Percentiles rank a stretch among this genome's conserved stretches.
These are phyloP conservation scores for Megaptera novaeangliae DNA, from an alignment of 2,113 vertebrate species.

Conservation along the genomic window DNA sequence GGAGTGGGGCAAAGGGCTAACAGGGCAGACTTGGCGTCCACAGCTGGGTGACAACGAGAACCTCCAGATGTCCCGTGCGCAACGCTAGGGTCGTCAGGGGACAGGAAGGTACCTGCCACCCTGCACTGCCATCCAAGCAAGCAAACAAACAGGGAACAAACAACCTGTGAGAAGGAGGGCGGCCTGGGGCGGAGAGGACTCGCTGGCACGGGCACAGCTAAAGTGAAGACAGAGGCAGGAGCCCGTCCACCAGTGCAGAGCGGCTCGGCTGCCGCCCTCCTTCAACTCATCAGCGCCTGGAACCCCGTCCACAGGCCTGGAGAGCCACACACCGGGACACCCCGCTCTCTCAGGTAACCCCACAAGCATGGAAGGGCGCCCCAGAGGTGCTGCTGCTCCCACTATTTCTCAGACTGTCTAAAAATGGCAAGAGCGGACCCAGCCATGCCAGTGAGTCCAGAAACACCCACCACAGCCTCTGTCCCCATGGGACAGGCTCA, in stretches of 20 bases:
- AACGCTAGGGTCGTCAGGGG: background rate
- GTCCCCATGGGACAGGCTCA: background rate
- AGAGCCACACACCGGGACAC: background rate
- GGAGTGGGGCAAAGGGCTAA: background rate
- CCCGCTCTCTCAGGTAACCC: background rate
- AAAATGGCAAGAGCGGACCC: background rate
- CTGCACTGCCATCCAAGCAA: background rate
- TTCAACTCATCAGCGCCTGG: background rate
- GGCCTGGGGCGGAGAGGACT: background rate
- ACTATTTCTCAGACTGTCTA: background rate
- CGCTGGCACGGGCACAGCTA: background rate
- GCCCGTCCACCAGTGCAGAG: rapidly evolving
- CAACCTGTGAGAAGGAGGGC: background rate
- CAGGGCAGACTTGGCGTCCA: background rate
- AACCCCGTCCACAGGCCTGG: background rate
- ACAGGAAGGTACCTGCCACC: background rate
- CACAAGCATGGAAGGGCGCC: background rate
- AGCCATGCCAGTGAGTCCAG: rapidly evolving
- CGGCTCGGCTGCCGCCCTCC: background rate
- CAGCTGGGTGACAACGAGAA: no score
- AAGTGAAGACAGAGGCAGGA: background rate
- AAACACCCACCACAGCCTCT: background rate
- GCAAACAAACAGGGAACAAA: background rate
- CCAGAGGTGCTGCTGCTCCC: background rate
- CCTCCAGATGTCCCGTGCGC: background rate